Conservation (phyloP, 2,888 invertebrate genomes). For the Sepiola atlantica region DNA sequence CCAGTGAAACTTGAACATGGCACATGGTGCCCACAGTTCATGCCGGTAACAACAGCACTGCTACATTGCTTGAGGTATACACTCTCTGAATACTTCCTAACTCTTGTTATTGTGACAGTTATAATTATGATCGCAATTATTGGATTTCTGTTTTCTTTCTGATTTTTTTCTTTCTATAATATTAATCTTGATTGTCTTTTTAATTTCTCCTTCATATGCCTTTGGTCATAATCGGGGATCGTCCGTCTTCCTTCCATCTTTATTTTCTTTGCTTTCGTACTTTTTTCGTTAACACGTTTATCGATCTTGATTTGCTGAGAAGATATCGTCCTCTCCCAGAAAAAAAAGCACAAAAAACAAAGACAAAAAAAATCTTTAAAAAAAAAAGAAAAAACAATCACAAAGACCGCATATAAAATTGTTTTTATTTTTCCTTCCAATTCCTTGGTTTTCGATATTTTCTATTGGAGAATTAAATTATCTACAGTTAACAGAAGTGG, state of each 20-base stretch:
- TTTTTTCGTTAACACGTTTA: background rate
- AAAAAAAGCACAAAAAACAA: no score
- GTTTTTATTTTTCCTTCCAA: background rate
- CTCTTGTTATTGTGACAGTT: no score
- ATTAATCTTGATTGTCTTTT: no score
- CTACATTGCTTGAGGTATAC: no score
- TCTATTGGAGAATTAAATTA: slow-evolving; percentile 1
- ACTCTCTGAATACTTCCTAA: no score
- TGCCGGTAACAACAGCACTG: no score
- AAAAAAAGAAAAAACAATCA: background rate
- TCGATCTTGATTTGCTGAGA: background rate
- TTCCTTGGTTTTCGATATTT: background rate
- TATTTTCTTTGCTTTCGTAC: background rate
- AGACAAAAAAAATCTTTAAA: background rate
- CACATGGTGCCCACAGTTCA: no score
- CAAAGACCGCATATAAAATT: background rate
- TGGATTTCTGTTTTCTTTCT: no score
- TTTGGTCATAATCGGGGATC: background rate
- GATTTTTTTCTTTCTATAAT: no score
- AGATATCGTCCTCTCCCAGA: background rate
- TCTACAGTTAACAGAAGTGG: slow-evolving; percentile 32
- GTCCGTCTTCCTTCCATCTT: background rate
- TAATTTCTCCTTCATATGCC: no score
- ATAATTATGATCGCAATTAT: no score
- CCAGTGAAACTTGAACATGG: no score